Base-by-base conservation (phyloP, 2,888 invertebrate genomes). In the Horisme vitalbata region DNA sequence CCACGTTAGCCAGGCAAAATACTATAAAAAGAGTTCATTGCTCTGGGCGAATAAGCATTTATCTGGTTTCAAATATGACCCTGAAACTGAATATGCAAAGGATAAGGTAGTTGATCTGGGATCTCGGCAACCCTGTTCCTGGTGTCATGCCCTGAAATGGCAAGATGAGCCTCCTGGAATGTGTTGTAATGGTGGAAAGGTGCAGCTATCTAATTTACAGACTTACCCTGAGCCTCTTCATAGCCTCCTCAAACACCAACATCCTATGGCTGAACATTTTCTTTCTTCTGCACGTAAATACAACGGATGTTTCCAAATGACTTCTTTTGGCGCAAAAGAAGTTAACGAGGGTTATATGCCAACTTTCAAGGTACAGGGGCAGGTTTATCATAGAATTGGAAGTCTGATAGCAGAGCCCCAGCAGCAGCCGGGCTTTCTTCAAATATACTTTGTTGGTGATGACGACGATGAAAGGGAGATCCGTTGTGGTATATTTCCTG, bases 161-260 rank as follows among this genome's bases (percentile, higher is more conserved):
- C 65, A 59, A 59, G 63, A 62, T 52, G 75, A 80, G 72, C 52
- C 72, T 32, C 57, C 63, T 58, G 79, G 73, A 58, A 67, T 79
- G 63, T 80, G 75, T 59, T 81, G 75, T 62, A 62, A 68, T 41
- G 64, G 56, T 55, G 75, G 75, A 48, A 78, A 80, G 70, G 69
- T 79, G n/a, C n/a, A 49, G 64, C 66, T 65, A 62, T 79, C 59
- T 56, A 65, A 55, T 58, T 57, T 66, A 62, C 80, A 55, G 49
- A 51, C 41, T 38, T 65, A 52, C 75, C 71, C 74, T 44, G 69
- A 77, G 57, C 75, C 74, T 59, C n/a, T 61, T 75, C 36, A 55
- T 62, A 53, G 26, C 52, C 57, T 64, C 52, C 52, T 61, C 43
- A 9, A 6, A 20, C 37, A 48, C 46, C 59, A 57, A 51, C 60